Conservation (phyloP, 2,888 invertebrate species). For the Strigamia transsilvanica region DNA sequence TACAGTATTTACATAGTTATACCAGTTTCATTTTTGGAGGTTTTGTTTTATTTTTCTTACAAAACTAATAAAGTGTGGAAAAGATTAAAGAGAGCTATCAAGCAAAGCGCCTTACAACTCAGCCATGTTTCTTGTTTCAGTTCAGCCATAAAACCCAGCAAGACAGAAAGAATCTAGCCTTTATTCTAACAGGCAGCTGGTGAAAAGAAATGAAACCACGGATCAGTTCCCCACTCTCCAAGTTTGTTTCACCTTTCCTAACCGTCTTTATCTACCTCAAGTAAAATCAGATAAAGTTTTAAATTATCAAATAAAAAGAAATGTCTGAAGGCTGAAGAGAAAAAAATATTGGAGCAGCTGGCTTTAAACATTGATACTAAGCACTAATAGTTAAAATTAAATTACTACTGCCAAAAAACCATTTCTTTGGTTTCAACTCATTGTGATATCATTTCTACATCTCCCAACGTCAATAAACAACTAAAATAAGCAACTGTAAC, state of each 20-base stretch:
- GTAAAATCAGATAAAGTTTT: neutral
- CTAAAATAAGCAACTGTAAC: too few relatives aligned
- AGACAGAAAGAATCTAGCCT: neutral
- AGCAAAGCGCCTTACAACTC: constrained; percentile 1
- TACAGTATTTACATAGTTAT: too few relatives aligned
- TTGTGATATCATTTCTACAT: too few relatives aligned
- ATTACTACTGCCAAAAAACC: too few relatives aligned
- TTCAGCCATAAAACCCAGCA: neutral
- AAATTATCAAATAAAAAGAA: neutral
- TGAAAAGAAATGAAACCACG: constrained; percentile 1
- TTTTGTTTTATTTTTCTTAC: neutral
- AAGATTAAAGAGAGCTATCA: constrained; percentile 1
- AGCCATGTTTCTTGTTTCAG: neutral
- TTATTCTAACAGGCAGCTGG: neutral
- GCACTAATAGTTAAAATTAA: too few relatives aligned
- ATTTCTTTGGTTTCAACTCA: too few relatives aligned
- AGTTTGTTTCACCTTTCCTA: too few relatives aligned
- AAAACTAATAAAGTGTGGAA: neutral
- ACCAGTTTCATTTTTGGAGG: neutral
- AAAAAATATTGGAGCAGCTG: too few relatives aligned
- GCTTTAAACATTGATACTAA: too few relatives aligned
- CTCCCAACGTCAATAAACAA: too few relatives aligned
- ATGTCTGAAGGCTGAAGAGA: too few relatives aligned
- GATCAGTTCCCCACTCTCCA: neutral
- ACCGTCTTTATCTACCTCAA: neutral